Conservation (phyloP, 1,140 invertebrate species). For the Harpegnathos saltator region DNA sequence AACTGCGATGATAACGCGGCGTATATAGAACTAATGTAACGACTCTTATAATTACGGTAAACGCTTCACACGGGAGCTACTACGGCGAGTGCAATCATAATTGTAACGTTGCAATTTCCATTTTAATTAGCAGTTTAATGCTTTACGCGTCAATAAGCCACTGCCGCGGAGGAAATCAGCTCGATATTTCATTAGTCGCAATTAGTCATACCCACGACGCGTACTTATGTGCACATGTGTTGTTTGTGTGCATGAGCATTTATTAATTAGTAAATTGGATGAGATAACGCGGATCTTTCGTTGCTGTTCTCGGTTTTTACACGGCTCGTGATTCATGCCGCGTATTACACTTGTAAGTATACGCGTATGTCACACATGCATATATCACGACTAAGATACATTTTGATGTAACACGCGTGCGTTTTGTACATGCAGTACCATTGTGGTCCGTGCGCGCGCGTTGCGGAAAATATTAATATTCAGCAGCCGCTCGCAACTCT, state of each 20-base stretch:
- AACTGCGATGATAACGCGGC: background rate
- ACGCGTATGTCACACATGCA: background rate
- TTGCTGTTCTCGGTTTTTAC: too few species aligned
- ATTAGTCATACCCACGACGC: slow-evolving; percentile 18
- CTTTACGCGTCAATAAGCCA: slow-evolving; percentile 14
- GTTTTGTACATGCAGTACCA: slow-evolving; percentile 6
- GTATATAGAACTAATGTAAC: background rate
- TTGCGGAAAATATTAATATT: slow-evolving; percentile 25
- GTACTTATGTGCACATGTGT: too few species aligned
- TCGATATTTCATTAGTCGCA: slow-evolving; percentile 29
- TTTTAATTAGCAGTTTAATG: slow-evolving; percentile 23
- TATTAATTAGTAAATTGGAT: too few species aligned
- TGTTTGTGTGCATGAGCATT: too few species aligned
- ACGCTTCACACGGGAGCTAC: background rate
- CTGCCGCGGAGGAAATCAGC: background rate
- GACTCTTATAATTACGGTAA: slow-evolving; percentile 18
- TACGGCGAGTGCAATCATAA: slow-evolving; percentile 5
- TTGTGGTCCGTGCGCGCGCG: background rate
- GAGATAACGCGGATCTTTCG: too few species aligned
- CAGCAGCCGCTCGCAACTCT: background rate
- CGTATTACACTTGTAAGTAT: background rate
- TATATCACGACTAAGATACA: slow-evolving; percentile 9
- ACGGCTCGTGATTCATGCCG: too few species aligned
- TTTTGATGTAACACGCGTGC: slow-evolving; percentile 37
- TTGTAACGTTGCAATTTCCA: slow-evolving; percentile 9